Evolutionary conservation across 2,113 vertebrate species (phyloP), one percentile per base, ranked within the genome.

Genomic region (Maccullochella peelii): DNA sequence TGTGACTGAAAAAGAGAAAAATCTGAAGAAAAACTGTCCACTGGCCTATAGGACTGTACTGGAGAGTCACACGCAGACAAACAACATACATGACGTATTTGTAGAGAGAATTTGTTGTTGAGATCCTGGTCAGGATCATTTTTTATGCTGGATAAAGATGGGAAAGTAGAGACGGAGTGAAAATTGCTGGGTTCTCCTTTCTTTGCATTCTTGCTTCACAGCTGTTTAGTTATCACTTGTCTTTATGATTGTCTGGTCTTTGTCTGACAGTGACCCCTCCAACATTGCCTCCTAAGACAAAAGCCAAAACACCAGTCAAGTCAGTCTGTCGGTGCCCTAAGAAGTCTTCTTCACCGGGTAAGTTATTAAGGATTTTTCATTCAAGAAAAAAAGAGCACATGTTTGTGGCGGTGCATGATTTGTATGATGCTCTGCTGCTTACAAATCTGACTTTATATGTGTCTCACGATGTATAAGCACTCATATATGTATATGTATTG

Each of bases 181-280:
- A 44, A 38, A 58, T 27, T 4, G 8, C 30, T 9, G 21, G 20
- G 1, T 58, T 27, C 1, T 42, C 20, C 10, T 49, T 74, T 40
- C 8, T 62, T 62, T 36, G 9, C 2, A 23, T 3, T 36, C 0
- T 30, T 3, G 3, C 4, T 30, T 74, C 1, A 14, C 3, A 65
- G 16, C 55, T 21, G 7, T 71, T 49, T 40, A 1, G 4, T 74
- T 33, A 0, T 27, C 0, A 7, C 8, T 62, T 44, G 8, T 72
- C 12, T 70, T 59, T 18, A 30, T 71, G n/a, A 12, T 62, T 81
- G 5, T 85, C 57, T 88, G 16, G 1, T 79, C 3, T 89, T 73
- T 70, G 23, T 79, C 38, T 72, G 14, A 61, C 82, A 94, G 92
- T 33, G 58, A 68, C 0, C 18, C 62, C 77, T 52, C 89, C 91